Evolutionary conservation across 2,888 invertebrate species (phyloP).

Genomic region (Cerceris rybyensis): DNA sequence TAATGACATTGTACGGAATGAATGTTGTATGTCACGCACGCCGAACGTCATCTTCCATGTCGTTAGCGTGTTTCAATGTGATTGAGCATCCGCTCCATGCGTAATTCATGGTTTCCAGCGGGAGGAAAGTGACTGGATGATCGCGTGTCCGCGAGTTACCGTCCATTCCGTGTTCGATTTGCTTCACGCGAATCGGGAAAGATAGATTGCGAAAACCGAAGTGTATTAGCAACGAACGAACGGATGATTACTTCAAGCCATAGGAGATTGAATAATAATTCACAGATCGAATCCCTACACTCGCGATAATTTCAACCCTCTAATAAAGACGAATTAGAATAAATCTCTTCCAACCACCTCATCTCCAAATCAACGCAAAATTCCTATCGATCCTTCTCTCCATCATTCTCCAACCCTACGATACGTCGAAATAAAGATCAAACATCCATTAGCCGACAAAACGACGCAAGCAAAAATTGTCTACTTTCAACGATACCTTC

Average conservation of each 20-base stretch:
- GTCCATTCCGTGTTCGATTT: conserved; percentile 54
- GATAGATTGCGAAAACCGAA: conserved; percentile 16
- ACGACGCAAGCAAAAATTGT: too few relatives aligned
- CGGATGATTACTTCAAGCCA: conserved; percentile 2
- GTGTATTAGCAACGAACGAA: conserved; percentile 21
- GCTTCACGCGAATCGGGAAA: conserved; percentile 48
- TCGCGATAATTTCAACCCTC: conserved; percentile 33
- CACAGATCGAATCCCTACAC: conserved; percentile 37
- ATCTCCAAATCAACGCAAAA: too few relatives aligned
- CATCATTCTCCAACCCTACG: too few relatives aligned
- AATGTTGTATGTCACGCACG: conserved; percentile 67
- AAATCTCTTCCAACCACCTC: too few relatives aligned
- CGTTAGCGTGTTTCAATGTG: conserved; percentile 71
- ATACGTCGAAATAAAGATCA: too few relatives aligned
- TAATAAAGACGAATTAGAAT: conserved; percentile 12
- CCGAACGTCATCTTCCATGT: conserved; percentile 68
- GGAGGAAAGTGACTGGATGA: conserved; percentile 67
- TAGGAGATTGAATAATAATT: conserved; percentile 54
- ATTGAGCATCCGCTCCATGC: conserved; percentile 66
- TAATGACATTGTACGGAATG: conserved; percentile 51
- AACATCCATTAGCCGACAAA: too few relatives aligned
- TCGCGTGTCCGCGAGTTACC: conserved; percentile 62
- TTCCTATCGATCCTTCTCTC: too few relatives aligned
- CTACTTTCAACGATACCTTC: not conserved
- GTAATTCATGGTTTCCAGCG: conserved; percentile 66